phyloP scores from a whole-genome alignment of 2,888 invertebrate genomes.

The Tipula helvola region DNA sequence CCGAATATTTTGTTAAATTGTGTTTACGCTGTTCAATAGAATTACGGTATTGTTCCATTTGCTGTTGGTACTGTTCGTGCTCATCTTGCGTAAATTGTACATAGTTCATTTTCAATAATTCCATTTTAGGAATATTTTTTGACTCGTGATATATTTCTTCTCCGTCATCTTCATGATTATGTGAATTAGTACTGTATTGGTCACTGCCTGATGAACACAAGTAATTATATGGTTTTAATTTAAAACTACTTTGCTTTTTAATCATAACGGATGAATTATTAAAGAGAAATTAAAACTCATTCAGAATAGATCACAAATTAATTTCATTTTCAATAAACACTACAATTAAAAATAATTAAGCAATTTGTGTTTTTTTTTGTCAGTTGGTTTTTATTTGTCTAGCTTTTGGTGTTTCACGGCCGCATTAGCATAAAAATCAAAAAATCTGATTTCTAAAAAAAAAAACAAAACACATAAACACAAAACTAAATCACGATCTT shows the following conservation, averaged over 20 bases:
- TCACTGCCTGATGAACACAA: background rate
- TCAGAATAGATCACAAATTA: background rate
- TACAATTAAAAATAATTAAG: background rate
- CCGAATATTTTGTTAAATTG: slow-evolving; percentile 15
- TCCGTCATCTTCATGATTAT: slow-evolving; percentile 26
- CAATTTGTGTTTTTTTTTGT: background rate
- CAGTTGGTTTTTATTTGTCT: background rate
- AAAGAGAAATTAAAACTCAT: background rate
- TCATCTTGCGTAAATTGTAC: slow-evolving; percentile 26
- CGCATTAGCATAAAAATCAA: background rate
- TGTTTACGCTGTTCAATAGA: background rate
- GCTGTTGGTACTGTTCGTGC: slow-evolving; percentile 7
- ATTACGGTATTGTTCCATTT: background rate
- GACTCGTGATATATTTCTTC: slow-evolving; percentile 20
- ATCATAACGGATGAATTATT: background rate
- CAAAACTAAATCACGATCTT: background rate
- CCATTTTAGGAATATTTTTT: slow-evolving; percentile 30
- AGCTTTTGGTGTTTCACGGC: background rate
- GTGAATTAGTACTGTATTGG: background rate
- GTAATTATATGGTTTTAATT: slow-evolving; percentile 11
- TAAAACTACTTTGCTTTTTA: slow-evolving; percentile 10
- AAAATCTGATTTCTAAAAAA: background rate
- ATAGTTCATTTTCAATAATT: slow-evolving; percentile 33
- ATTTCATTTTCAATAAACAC: background rate
- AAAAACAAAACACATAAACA: background rate